Base-by-base conservation (phyloP, 2,797 vertebrate species). In the Protosalanx chinensis region DNA sequence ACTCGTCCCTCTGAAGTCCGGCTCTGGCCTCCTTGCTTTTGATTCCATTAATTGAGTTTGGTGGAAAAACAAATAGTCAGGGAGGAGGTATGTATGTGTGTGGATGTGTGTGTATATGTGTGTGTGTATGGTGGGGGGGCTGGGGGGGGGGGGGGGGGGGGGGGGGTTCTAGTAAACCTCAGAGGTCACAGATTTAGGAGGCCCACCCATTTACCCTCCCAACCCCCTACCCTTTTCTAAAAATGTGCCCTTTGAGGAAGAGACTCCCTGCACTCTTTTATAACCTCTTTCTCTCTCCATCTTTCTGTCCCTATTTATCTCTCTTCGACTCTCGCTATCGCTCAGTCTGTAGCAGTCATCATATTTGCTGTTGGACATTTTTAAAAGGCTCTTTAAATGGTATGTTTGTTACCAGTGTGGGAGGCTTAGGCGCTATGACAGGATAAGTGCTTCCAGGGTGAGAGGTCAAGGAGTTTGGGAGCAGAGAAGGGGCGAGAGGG, bases 381-480 rank as follows among this genome's bases (percentile, higher is more conserved):
- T 84, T 87, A 75, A 86, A 80, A 78, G 72, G 69, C 10, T 77
- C 76, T 51, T 62, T 79, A 74, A 79, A 71, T 74, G 70, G 51
- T n/a, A n/a, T 76, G 73, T 71, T 61, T 72, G 41, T 71, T 74
- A 65, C 70, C 70, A 27, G 23, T 58, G 70, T 72, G 75, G 49
- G 81, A 80, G 84, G 70, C 60, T 73, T 64, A 59, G 67, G 30
- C 70, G 70, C 79, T 81, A 59, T 81, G 84, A 86, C 76, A 76
- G 77, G 67, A 76, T 87, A 84, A 89, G 86, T 86, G 87, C 81
- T 81, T 87, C 75, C 73, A 80, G 67, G 87, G 84, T 89, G 61
- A 84, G 18, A 81, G 84, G 86, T 87, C 77, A 75, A 71, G 61
- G 46, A 75, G 68, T 65, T 70, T 72, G 63, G 76, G 72, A 76